A percentile compares a stretch with the other conserved stretches of the same genome.
Conservation (phyloP, 1,140 invertebrate genomes). For the Prorops nasuta region DNA sequence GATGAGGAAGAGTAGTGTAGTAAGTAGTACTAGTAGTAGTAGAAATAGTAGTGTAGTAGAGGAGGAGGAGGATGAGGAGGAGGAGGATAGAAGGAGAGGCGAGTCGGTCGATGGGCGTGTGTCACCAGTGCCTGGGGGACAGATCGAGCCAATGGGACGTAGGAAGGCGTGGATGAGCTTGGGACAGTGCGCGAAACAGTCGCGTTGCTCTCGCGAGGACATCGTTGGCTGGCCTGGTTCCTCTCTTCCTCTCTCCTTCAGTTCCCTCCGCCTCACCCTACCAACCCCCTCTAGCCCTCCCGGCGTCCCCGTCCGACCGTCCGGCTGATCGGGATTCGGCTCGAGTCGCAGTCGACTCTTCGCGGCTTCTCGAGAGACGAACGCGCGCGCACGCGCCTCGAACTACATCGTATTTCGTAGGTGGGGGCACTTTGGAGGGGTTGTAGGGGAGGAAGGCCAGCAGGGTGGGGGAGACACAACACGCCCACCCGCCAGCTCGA, state of each 20-base stretch:
- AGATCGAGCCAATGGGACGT: slow-evolving; percentile 47
- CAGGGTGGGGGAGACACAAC: slow-evolving; percentile 25
- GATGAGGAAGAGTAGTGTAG: neutral
- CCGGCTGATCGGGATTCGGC: too few species aligned
- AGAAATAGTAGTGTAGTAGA: neutral
- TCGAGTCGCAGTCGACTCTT: too few species aligned
- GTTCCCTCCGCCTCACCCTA: too few species aligned
- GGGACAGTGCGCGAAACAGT: too few species aligned
- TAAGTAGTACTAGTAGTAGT: neutral
- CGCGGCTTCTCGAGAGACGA: too few species aligned
- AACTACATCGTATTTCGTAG: too few species aligned
- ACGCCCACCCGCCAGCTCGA: slow-evolving; percentile 46
- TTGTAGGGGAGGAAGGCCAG: slow-evolving; percentile 23
- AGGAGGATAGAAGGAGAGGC: neutral
- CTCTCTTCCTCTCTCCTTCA: too few species aligned
- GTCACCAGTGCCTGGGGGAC: slow-evolving; percentile 46
- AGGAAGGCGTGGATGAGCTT: slow-evolving; percentile 55
- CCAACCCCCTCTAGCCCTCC: neutral
- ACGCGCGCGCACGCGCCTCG: too few species aligned
- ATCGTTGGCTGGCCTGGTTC: too few species aligned
- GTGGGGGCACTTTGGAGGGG: too few species aligned
- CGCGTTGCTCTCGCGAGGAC: slow-evolving; percentile 23
- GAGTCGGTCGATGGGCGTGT: slow-evolving; percentile 42
- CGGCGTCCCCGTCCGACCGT: too few species aligned
- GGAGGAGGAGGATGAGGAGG: neutral